Conservation (phyloP, 1,140 invertebrate species). For the Penaeus japonicus region DNA sequence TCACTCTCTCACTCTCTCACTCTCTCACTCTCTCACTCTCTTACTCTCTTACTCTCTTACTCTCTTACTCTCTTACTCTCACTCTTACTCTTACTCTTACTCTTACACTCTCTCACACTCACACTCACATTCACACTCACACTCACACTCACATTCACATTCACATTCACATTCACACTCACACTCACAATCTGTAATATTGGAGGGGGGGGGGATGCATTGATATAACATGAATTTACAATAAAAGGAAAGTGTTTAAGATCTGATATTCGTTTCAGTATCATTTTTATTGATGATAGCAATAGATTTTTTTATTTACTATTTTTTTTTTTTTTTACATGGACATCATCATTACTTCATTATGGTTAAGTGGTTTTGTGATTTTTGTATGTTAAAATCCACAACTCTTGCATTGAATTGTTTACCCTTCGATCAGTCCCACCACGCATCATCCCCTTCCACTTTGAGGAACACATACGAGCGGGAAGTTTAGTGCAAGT, state of each 20-base stretch:
- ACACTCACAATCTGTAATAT: too few species aligned
- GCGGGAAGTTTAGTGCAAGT: conserved; percentile 63
- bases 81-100: too few species aligned
- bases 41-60: background rate
- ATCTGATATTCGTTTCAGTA: background rate
- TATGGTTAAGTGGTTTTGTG: background rate
- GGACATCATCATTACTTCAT: background rate
- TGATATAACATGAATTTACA: background rate
- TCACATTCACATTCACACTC: background rate
- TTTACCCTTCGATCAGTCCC: conserved; percentile 53
- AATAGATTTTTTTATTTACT: background rate
- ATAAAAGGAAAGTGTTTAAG: background rate
- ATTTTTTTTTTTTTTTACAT: background rate
- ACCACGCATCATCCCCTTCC: conserved; percentile 60
- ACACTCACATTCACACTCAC: background rate
- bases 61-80: background rate
- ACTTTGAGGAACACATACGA: conserved; percentile 57
- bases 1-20: too few species aligned
- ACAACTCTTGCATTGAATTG: too few species aligned
- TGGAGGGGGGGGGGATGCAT: background rate
- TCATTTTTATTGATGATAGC: background rate
- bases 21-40: background rate
- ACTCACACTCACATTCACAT: background rate
- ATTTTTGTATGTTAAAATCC: background rate
- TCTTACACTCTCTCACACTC: background rate